phyloP scores from a whole-genome alignment of 2,113 vertebrate species.

The Atlantisia rogersi region DNA sequence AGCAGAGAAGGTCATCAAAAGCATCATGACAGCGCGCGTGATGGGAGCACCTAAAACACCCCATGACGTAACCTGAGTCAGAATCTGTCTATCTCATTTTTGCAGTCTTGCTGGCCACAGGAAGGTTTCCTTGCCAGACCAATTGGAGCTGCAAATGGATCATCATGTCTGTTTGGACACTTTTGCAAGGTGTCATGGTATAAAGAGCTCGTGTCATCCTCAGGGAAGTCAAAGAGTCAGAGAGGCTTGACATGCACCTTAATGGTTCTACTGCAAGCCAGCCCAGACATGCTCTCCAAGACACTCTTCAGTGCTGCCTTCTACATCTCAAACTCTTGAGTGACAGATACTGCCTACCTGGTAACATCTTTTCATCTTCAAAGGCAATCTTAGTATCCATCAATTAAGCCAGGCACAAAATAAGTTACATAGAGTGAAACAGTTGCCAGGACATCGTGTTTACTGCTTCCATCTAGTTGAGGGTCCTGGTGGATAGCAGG shows the following conservation, averaged over 20 bases:
- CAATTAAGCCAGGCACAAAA: neutral
- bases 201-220: neutral
- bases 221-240: neutral
- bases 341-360: neutral
- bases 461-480: neutral
- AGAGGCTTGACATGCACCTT: neutral
- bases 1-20: neutral
- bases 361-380: neutral
- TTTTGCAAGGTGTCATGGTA: neutral
- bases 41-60: neutral
- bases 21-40: accelerated
- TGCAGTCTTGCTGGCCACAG: neutral
- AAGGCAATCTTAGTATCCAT: neutral
- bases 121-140: neutral
- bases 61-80: neutral
- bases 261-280: neutral
- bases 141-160: neutral
- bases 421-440: neutral
- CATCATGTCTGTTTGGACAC: neutral
- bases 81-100: neutral
- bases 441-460: neutral
- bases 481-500: too few species aligned
- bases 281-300: too few species aligned
- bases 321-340: neutral
- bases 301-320: neutral